Percentiles rank a stretch among this genome's conserved stretches.
Evolutionary conservation across 2,888 invertebrate species (phyloP).

Genomic region (Schrankia costaestrigalis): DNA sequence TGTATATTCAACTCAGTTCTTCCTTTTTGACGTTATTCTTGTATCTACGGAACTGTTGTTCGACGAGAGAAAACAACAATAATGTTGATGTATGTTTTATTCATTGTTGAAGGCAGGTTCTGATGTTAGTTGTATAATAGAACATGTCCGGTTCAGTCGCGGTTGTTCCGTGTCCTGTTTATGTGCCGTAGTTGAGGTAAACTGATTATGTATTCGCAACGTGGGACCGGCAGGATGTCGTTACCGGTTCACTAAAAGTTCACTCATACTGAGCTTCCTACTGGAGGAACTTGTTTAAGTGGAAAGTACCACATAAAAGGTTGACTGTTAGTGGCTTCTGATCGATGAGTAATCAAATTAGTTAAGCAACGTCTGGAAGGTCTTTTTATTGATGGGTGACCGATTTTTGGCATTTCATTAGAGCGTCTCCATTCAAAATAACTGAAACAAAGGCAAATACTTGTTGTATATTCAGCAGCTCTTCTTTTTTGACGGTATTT

Average conservation of each 20-base stretch:
- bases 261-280: slow-evolving; percentile 1
- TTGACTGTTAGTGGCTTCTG: no score
- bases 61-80: slow-evolving; percentile 4
- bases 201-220: slow-evolving; percentile 4
- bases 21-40: slow-evolving; percentile 1
- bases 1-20: no score
- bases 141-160: background rate
- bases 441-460: no score
- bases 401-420: no score
- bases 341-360: no score
- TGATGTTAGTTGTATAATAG: background rate
- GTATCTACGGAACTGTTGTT: slow-evolving; percentile 12
- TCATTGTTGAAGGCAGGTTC: slow-evolving; percentile 12
- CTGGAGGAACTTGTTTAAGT: no score
- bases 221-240: slow-evolving; percentile 1
- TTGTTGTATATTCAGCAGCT: no score
- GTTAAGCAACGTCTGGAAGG: no score
- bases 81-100: slow-evolving; percentile 20
- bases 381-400: no score
- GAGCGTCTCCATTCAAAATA: no score
- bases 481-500: slow-evolving; percentile 1
- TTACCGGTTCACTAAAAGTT: slow-evolving; percentile 1
- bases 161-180: slow-evolving; percentile 3
- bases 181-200: slow-evolving; percentile 1
- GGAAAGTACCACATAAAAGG: no score